phyloP scores from a whole-genome alignment of 1,140 invertebrate genomes.

The Palaemon carinicauda region DNA sequence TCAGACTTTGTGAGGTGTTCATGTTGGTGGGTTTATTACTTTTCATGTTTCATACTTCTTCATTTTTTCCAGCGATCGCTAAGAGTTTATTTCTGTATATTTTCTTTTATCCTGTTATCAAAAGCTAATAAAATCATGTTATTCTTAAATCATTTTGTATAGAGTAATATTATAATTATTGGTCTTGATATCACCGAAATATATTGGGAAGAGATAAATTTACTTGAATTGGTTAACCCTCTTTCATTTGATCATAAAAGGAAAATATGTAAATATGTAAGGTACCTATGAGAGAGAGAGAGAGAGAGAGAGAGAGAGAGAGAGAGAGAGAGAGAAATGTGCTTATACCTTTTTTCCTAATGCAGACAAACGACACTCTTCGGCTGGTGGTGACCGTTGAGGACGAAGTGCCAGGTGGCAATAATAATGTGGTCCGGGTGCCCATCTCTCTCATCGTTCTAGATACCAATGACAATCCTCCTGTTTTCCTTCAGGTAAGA shows the following conservation, averaged over 20 bases:
- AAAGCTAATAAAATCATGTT: neutral
- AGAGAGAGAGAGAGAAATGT: neutral
- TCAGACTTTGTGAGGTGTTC: no score
- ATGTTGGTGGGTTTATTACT: no score
- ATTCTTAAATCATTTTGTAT: no score
- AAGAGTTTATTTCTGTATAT: no score
- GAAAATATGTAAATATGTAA: neutral
- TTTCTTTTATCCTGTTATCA: no score
- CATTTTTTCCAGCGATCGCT: no score
- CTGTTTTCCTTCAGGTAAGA: slow-evolving; percentile 79
- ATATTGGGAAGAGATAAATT: no score
- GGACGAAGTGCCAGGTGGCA: slow-evolving; percentile 76
- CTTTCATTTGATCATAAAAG: no score
- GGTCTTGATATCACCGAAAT: no score
- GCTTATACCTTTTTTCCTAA: slow-evolving; percentile 58
- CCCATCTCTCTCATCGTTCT: slow-evolving; percentile 83
- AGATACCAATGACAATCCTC: slow-evolving; percentile 89
- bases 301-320: neutral
- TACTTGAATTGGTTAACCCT: no score
- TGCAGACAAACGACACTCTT: slow-evolving; percentile 78
- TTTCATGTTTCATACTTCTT: no score
- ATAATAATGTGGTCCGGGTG: slow-evolving; percentile 79
- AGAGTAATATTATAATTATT: no score
- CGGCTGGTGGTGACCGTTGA: slow-evolving; percentile 79
- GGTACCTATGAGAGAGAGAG: neutral